These are phyloP conservation scores for Silurus meridionalis DNA, from an alignment of 2,113 vertebrate genomes.

Conservation along the genomic window DNA sequence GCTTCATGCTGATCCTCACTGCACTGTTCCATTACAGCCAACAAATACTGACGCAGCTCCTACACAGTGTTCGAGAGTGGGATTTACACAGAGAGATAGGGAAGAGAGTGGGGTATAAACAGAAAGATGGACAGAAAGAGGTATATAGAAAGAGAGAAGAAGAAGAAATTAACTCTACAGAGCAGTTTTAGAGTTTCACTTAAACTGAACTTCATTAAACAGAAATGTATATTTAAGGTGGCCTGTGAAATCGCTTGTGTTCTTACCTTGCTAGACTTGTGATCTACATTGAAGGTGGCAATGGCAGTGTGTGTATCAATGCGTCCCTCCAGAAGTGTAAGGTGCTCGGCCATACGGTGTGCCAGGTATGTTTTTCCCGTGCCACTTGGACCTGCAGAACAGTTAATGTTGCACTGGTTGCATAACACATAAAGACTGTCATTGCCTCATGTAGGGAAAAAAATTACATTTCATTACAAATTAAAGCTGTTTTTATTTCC, in stretches of 20 bases:
- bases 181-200: neutral
- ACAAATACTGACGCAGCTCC: constrained; percentile 94
- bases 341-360: constrained; percentile 83
- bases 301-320: constrained; percentile 80
- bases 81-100: neutral
- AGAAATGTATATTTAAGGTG: neutral
- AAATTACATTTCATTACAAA: neutral
- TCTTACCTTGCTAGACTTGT: constrained; percentile 94
- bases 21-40: constrained; percentile 90
- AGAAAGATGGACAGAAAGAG: neutral
- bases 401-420: neutral
- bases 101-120: neutral
- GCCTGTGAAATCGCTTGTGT: neutral
- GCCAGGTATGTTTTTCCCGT: constrained; percentile 95
- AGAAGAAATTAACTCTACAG: neutral
- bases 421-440: neutral
- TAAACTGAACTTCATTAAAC: neutral
- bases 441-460: neutral
- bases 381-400: constrained; percentile 82
- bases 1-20: constrained; percentile 79
- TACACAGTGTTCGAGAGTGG: constrained; percentile 48
- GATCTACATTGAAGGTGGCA: constrained; percentile 94
- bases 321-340: constrained; percentile 84
- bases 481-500: neutral
- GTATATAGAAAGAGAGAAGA: neutral